Conservation (phyloP, 2,888 invertebrate genomes). For the Polia nebulosa region DNA sequence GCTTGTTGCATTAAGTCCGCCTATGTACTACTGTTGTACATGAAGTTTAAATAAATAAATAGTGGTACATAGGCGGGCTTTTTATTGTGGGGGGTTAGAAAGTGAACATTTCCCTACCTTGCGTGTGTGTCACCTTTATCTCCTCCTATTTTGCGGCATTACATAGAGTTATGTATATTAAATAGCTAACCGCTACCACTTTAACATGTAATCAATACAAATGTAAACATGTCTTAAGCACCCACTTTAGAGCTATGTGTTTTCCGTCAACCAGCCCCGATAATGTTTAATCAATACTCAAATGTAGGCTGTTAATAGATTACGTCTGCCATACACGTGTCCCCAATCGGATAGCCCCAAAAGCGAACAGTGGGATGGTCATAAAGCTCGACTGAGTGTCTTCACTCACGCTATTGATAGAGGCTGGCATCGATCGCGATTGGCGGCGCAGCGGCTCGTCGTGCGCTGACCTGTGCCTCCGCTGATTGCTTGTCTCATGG, state of each 20-base stretch:
- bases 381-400: neutral
- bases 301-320: constrained; percentile 17
- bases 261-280: neutral
- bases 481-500: constrained; percentile 34
- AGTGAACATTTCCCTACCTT: neutral
- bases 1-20: too few relatives aligned
- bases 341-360: constrained; percentile 17
- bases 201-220: neutral
- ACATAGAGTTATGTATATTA: too few relatives aligned
- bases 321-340: constrained; percentile 17
- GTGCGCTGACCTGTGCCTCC: constrained; percentile 62
- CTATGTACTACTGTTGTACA: too few relatives aligned
- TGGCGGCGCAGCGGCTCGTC: neutral
- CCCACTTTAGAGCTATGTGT: neutral
- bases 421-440: constrained; percentile 21
- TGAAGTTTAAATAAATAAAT: too few relatives aligned
- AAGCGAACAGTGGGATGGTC: neutral
- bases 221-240: neutral
- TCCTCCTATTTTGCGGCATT: neutral
- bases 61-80: too few relatives aligned
- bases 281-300: constrained; percentile 15
- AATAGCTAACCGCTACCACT: too few relatives aligned
- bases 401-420: constrained; percentile 32
- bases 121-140: constrained; percentile 7
- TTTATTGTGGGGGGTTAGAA: neutral